These are phyloP conservation scores for Chelonia mydas DNA, from an alignment of 2,797 vertebrate species.

Conservation along the genomic window DNA sequence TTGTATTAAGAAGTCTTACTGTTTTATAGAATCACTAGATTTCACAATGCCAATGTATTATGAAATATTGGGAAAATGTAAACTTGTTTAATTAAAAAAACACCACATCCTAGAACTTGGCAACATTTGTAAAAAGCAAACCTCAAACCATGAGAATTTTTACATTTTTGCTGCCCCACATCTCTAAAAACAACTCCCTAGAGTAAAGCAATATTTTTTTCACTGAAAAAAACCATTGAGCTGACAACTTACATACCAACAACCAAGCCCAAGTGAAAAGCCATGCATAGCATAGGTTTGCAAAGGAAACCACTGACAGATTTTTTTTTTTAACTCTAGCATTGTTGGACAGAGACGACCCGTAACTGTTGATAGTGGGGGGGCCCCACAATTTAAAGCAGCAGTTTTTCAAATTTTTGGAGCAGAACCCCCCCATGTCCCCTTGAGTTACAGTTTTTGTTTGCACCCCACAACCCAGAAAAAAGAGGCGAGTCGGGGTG, in stretches of 20 bases:
- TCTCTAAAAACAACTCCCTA: neutral
- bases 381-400: neutral
- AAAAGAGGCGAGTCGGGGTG: neutral
- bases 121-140: neutral
- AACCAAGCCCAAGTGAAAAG: conserved; percentile 20
- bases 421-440: too few species aligned
- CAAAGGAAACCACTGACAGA: neutral
- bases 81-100: conserved; percentile 32
- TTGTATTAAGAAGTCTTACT: conserved; percentile 31
- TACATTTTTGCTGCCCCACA: conserved; percentile 11
- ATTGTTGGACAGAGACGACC: neutral
- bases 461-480: neutral
- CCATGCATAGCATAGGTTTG: neutral
- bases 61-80: conserved; percentile 24
- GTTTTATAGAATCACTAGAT: conserved; percentile 22
- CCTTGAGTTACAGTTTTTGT: neutral
- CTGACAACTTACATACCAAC: neutral
- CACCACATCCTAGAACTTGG: neutral
- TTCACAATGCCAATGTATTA: conserved; percentile 28
- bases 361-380: neutral
- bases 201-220: neutral
- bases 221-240: neutral
- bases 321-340: neutral
- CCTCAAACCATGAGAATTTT: neutral
- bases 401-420: neutral